Percentiles rank a stretch among this genome's conserved stretches.
Evolutionary conservation across 1,140 invertebrate species (phyloP).

Genomic region (Leguminivora glycinivorella): DNA sequence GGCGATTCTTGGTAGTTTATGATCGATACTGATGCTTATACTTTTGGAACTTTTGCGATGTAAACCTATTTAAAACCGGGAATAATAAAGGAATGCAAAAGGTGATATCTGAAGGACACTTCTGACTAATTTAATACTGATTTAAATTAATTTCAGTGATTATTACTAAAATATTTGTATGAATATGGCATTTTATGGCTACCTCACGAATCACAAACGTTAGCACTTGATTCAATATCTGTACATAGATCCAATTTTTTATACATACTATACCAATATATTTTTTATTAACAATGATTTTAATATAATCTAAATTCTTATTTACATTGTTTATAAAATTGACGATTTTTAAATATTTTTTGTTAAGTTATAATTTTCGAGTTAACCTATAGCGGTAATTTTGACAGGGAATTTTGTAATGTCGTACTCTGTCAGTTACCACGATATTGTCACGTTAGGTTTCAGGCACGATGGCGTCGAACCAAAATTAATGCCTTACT

Average conservation of each 20-base stretch:
- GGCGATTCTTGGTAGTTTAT: background rate
- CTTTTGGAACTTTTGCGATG: background rate
- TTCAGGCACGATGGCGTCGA: slow-evolving; percentile 73
- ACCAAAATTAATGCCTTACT: slow-evolving; percentile 67
- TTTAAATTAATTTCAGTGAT: slow-evolving; percentile 44
- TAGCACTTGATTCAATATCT: slow-evolving; percentile 56
- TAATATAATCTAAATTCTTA: slow-evolving; percentile 69
- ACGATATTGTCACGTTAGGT: slow-evolving; percentile 64
- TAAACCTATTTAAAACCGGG: slow-evolving; percentile 40
- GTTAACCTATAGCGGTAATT: slow-evolving; percentile 24
- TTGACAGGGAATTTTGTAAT: slow-evolving; percentile 16
- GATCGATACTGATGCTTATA: background rate
- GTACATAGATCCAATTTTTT: slow-evolving; percentile 61
- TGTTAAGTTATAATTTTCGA: slow-evolving; percentile 25
- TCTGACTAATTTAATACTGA: slow-evolving; percentile 46
- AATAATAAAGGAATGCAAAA: slow-evolving; percentile 73
- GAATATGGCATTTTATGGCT: slow-evolving; percentile 75
- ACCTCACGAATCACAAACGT: slow-evolving; percentile 73
- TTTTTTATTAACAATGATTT: slow-evolving; percentile 63
- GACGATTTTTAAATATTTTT: slow-evolving; percentile 44
- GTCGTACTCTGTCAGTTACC: slow-evolving; percentile 45
- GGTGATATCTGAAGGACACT: slow-evolving; percentile 40
- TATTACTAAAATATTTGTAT: slow-evolving; percentile 38
- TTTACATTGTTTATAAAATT: slow-evolving; percentile 75
- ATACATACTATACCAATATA: slow-evolving; percentile 62